These are phyloP conservation scores for Agriopis leucophaearia DNA, from an alignment of 2,888 invertebrate species.

Conservation along the genomic window DNA sequence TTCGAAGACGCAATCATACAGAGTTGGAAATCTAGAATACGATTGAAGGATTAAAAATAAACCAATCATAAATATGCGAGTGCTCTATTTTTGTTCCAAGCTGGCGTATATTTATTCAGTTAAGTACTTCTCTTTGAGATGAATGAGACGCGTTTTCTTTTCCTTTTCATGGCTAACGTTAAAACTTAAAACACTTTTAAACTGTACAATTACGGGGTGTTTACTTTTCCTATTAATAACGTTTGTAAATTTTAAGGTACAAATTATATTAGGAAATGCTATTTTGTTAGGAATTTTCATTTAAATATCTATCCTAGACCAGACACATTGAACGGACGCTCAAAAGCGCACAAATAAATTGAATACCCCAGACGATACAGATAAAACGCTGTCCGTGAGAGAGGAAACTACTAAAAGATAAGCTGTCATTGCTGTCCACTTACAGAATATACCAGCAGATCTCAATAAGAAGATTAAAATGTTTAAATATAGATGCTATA, in stretches of 20 bases:
- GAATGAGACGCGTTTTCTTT: neutral
- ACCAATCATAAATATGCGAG: conserved; percentile 25
- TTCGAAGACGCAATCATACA: conserved; percentile 21
- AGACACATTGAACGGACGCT: conserved; percentile 33
- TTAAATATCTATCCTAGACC: conserved; percentile 33
- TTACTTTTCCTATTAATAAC: neutral
- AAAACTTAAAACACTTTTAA: neutral
- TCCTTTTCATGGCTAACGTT: neutral
- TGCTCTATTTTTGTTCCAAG: conserved; percentile 19
- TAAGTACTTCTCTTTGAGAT: conserved; percentile 1
- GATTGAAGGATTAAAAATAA: conserved; percentile 28
- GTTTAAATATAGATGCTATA: conserved; percentile 1
- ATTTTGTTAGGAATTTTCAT: conserved; percentile 25
- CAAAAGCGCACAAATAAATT: conserved; percentile 26
- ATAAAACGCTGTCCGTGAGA: conserved; percentile 24
- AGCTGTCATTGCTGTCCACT: neutral
- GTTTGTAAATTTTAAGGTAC: neutral
- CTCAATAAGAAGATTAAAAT: conserved; percentile 1
- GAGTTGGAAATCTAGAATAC: conserved; percentile 18
- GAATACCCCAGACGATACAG: conserved; percentile 33
- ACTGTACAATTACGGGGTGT: neutral
- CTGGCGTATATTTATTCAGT: neutral
- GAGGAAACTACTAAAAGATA: conserved; percentile 11
- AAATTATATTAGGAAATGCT: neutral
- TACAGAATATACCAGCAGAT: neutral